Conservation (phyloP, 2,888 invertebrate genomes). For the Spisula subtruncata region DNA sequence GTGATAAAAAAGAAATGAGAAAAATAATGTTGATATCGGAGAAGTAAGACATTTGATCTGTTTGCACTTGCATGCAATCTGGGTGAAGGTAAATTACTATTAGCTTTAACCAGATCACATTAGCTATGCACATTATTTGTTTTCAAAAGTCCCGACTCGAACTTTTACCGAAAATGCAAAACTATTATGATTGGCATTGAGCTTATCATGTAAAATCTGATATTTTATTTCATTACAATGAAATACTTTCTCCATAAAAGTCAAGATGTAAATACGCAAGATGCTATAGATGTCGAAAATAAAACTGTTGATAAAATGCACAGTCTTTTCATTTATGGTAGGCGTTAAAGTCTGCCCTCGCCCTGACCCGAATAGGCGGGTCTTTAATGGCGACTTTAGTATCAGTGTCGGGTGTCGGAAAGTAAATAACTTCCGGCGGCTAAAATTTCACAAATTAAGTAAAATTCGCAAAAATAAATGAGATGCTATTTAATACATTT, state of each 20-base stretch:
- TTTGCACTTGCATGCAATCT: not conserved
- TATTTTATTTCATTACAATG: not conserved
- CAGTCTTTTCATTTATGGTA: not conserved
- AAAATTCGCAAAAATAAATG: not conserved
- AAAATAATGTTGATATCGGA: not conserved
- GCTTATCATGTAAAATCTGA: not conserved
- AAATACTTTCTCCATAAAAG: not conserved
- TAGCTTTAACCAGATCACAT: too few relatives aligned
- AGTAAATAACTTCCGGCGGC: not conserved
- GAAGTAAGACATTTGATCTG: not conserved
- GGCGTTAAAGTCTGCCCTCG: not conserved
- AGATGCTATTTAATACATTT: not conserved
- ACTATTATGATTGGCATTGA: not conserved
- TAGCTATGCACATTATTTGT: too few relatives aligned
- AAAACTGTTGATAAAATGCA: constrained; percentile 3
- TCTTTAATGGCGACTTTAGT: not conserved
- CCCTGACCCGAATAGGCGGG: not conserved
- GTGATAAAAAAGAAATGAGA: not conserved
- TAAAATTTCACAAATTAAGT: constrained; percentile 5
- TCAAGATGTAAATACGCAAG: not conserved
- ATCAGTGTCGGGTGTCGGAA: constrained; percentile 21
- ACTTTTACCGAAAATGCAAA: too few relatives aligned
- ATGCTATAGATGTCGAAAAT: not conserved
- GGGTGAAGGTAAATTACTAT: not conserved
- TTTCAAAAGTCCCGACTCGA: too few relatives aligned